A percentile compares a stretch with the other conserved stretches of the same genome.
These are phyloP conservation scores for Macropis europaea DNA, from an alignment of 2,888 invertebrate genomes.

Conservation along the genomic window DNA sequence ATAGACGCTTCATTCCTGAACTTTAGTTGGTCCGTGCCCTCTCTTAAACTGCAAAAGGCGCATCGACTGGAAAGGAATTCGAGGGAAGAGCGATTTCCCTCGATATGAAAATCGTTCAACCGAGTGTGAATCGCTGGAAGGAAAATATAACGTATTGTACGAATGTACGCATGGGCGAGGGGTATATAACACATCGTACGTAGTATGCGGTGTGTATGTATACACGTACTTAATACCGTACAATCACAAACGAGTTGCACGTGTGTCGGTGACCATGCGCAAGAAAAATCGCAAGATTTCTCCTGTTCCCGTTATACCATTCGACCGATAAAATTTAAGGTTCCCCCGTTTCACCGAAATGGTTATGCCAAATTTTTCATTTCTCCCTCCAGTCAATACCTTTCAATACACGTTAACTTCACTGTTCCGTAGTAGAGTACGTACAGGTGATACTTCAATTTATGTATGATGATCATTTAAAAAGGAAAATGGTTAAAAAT, in stretches of 20 bases:
- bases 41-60: constrained; percentile 17
- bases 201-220: constrained; percentile 20
- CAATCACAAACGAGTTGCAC: no score
- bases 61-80: constrained; percentile 36
- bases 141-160: constrained; percentile 49
- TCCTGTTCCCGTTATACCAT: constrained; percentile 33
- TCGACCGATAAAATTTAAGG: constrained; percentile 24
- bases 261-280: constrained; percentile 7
- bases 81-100: constrained; percentile 37
- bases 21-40: neutral
- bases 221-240: no score
- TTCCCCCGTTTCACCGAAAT: neutral
- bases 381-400: no score
- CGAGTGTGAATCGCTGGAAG: constrained; percentile 22
- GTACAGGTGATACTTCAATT: no score
- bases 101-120: constrained; percentile 58
- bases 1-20: neutral
- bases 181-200: constrained; percentile 38
- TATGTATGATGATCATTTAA: no score
- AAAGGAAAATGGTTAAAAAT: no score
- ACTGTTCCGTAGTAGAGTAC: no score
- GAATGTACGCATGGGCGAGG: constrained; percentile 13
- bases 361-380: neutral
- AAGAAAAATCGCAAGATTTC: constrained; percentile 52
- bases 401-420: no score